Percentiles rank a stretch among this genome's conserved stretches.
phyloP scores from a whole-genome alignment of 2,888 invertebrate species.

The Rhopalosiphum nymphaeae region DNA sequence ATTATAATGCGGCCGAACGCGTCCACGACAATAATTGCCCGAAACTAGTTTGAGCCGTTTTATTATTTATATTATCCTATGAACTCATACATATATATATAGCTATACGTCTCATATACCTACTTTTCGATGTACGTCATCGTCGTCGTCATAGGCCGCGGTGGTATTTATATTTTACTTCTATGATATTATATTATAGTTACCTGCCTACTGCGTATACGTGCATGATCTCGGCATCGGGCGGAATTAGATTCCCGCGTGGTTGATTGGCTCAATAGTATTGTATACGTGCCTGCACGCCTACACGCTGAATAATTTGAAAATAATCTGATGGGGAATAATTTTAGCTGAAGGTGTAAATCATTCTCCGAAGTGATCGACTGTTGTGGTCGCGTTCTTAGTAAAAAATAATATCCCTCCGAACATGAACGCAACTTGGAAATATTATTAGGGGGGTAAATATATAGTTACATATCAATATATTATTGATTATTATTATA shows the following conservation, averaged over 20 bases:
- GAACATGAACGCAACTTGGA: no score
- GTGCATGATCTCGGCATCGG: neutral
- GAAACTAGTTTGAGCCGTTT: constrained; percentile 38
- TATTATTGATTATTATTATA: no score
- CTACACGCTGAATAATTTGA: neutral
- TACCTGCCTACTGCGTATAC: neutral
- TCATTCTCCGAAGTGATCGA: neutral
- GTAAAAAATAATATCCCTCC: neutral
- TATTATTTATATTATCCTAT: constrained; percentile 24
- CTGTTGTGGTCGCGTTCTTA: neutral
- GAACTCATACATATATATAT: neutral
- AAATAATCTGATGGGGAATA: neutral
- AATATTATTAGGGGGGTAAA: no score
- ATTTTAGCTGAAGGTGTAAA: neutral
- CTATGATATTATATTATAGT: no score
- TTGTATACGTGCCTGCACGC: neutral
- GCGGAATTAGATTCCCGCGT: neutral
- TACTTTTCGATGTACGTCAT: neutral
- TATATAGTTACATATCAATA: no score
- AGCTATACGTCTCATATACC: neutral
- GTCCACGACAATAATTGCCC: constrained; percentile 28
- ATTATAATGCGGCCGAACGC: constrained; percentile 33
- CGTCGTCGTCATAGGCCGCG: neutral
- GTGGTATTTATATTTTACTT: neutral
- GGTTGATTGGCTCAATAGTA: neutral